Base-by-base conservation (phyloP, 1,140 invertebrate genomes). In the Aphis gossypii region DNA sequence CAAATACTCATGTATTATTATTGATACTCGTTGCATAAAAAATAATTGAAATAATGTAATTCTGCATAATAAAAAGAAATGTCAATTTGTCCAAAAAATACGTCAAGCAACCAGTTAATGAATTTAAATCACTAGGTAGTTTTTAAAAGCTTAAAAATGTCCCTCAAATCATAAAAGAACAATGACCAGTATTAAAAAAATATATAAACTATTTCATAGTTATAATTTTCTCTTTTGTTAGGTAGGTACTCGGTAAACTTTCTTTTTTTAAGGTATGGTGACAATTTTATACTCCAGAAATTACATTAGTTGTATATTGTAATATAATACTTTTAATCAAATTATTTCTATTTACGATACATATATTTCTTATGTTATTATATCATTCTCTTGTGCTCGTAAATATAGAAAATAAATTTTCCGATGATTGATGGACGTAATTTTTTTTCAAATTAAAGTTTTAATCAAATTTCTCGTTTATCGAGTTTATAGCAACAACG, bases 241-340 rank as follows among this genome's bases (percentile, higher is more conserved):
- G 38, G 38, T 89, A 41, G 38, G 38, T 41, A 54, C 88, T 89
- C 48, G 8, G 46, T 54, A 38, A 30, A 38, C 87, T 89, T 89
- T 89, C 87, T 89, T 89, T 89, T 88, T 89, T 89, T 48, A 48
- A 48, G 30, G 46, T n/a, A 89, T 35, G 48, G 87, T 38, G 87
- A 89, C 87, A 89, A 89, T 89, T 51, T 54, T 51, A 89, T 38
- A 38, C 46, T 54, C 48, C 38, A 54, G 48, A 89, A 54, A 89
- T 89, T 54, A 54, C 76, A 83, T 76, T 76, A 18, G 60, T 76
- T 76, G 30, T 76, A 76, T 76, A n/a, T 76, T 76, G 60, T 76
- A 76, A 76, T 76, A 76, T n/a, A 76, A 76, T 76, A 83, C 76
- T 84, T 84, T 23, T 41, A 84, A 84, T 84, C 83, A 41, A 76